These are phyloP conservation scores for Holacanthella duospinosa DNA, from an alignment of 2,888 invertebrate species.

Conservation along the genomic window DNA sequence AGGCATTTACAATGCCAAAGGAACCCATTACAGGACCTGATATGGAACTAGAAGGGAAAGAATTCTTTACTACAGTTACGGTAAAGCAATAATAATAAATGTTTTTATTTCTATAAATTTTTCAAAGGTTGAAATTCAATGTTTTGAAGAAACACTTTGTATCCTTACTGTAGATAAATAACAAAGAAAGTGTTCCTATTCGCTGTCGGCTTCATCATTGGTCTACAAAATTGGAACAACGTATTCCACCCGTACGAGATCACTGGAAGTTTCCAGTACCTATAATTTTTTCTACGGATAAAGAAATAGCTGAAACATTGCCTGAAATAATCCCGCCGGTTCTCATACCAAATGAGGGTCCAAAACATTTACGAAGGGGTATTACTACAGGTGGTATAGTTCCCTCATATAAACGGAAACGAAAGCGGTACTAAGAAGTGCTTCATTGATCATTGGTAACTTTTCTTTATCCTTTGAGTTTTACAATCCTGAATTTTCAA, in stretches of 20 bases:
- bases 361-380: background rate
- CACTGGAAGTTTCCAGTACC: constrained; percentile 48
- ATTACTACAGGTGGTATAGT: background rate
- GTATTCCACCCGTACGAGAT: constrained; percentile 47
- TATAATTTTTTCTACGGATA: constrained; percentile 52
- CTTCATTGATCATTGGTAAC: background rate
- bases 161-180: constrained; percentile 58
- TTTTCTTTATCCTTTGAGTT: no score
- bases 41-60: constrained; percentile 62
- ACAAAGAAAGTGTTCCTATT: constrained; percentile 57
- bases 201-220: constrained; percentile 69
- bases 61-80: constrained; percentile 67
- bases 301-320: constrained; percentile 40
- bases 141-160: background rate
- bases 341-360: constrained; percentile 16
- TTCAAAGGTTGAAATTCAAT: background rate
- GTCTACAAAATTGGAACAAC: constrained; percentile 54
- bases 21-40: constrained; percentile 70
- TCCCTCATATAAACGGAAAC: background rate
- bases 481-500: no score
- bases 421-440: background rate
- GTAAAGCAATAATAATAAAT: constrained; percentile 45
- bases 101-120: background rate
- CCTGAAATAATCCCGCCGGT: constrained; percentile 28
- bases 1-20: constrained; percentile 64